Evolutionary conservation across 2,888 invertebrate genomes (phyloP).

Genomic region (Nephrotoma appendiculata): DNA sequence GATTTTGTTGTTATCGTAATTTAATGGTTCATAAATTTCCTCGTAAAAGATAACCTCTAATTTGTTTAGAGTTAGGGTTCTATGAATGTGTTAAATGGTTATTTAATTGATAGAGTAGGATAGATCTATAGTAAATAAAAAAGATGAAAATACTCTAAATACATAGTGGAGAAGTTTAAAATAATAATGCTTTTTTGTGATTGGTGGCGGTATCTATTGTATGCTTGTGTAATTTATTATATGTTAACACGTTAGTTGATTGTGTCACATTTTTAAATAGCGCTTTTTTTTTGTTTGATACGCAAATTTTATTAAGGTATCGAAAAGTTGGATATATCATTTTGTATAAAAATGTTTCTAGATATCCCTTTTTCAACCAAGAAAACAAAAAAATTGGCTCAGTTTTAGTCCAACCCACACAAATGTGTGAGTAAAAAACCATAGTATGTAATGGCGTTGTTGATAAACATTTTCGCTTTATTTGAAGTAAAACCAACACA

Average conservation of each 20-base stretch:
- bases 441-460: no score
- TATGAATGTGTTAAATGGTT: not conserved
- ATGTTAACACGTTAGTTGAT: not conserved
- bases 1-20: not conserved
- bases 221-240: not conserved
- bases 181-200: not conserved
- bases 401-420: no score
- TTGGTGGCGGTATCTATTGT: not conserved
- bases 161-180: not conserved
- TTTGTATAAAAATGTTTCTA: no score
- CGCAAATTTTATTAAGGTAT: no score
- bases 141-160: not conserved
- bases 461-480: no score
- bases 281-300: no score
- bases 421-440: no score
- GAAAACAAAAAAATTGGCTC: no score
- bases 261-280: no score
- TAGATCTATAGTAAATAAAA: not conserved
- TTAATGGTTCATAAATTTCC: not conserved
- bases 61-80: not conserved
- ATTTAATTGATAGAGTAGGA: not conserved
- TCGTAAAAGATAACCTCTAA: not conserved
- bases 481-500: no score
- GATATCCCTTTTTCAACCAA: no score
- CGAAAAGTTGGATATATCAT: no score